Evolutionary conservation across 2,797 vertebrate genomes (phyloP), one percentile per base, ranked within the genome.

Genomic region (Tauraco hartlaubi): DNA sequence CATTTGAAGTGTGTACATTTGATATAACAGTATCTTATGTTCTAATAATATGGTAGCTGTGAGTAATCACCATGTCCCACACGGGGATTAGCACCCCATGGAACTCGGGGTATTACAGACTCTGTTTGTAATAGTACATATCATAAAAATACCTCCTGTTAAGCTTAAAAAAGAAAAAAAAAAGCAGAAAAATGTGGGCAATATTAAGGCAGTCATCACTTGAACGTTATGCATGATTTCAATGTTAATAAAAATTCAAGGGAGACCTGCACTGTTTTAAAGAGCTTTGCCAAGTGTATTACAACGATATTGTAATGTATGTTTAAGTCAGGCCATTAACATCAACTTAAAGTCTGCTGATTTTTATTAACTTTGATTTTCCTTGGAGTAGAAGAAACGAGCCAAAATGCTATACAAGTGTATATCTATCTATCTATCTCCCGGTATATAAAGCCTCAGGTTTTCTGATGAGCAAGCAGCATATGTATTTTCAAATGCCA

Each of bases 31-130:
- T 66, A 51, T 86, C 89, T 92, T 82, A 33, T 43, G 85, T 61
- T 94, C 43, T 94, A 75, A 87, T 90, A 90, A 81, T 64, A 87
- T 29, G 52, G 44, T 91, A 91, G 44, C 85, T 90, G 88, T 84
- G 75, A 95, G 89, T 69, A 95, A 96, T 77, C 61, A 96, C 56
- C 18, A 66, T 7, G 19, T 89, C 74, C 61, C 49, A 91, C 31
- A 72, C 5, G 66, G 78, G 54, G 93, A 90, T 91, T 93, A 97
- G 41, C 59, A 93, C 46, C 54, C 51, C 11, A 39, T 83, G 71
- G 69, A 95, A 91, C n/a, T 25, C 3, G 2, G 49, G 73, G 3
- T 80, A 95, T 93, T 93, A 74, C 29, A 64, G 80, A 75, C 29
- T 84, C 29, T 56, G 21, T 75, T 39, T 78, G 39, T 86, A 90